Conservation (phyloP, 2,888 invertebrate species). For the Thymelicus acteon region DNA sequence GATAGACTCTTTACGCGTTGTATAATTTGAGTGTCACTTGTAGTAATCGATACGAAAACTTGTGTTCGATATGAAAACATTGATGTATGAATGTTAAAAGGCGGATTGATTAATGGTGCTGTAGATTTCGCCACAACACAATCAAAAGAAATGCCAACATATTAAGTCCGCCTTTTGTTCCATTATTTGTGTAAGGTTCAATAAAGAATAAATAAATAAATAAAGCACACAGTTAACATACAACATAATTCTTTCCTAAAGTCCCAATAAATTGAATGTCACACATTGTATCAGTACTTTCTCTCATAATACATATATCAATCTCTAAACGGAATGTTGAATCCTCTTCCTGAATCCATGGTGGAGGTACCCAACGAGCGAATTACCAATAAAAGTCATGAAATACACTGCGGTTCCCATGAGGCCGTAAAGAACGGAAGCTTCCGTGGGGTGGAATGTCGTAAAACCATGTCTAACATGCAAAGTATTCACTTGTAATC, state of each 20-base stretch:
- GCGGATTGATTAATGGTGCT: too few relatives aligned
- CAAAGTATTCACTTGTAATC: background rate
- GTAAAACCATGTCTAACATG: conserved; percentile 20
- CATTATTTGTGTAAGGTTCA: too few relatives aligned
- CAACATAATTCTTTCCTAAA: background rate
- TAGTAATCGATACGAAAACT: background rate
- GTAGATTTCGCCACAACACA: too few relatives aligned
- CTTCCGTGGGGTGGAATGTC: conserved; percentile 16
- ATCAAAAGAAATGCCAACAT: too few relatives aligned
- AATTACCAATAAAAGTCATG: conserved; percentile 25
- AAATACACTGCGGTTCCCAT: conserved; percentile 26
- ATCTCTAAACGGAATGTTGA: conserved; percentile 18
- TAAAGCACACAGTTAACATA: background rate
- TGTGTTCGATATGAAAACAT: background rate
- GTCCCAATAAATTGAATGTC: background rate
- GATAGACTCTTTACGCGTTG: conserved; percentile 12
- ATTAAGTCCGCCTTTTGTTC: too few relatives aligned
- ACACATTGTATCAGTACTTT: background rate
- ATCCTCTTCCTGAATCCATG: conserved; percentile 6
- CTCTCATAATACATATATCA: conserved; percentile 10
- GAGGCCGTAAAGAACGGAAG: conserved; percentile 19
- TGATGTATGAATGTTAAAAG: too few relatives aligned
- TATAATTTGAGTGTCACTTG: conserved; percentile 15
- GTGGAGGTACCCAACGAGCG: conserved; percentile 24
- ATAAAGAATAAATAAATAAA: too few relatives aligned